Conservation (phyloP, 2,113 vertebrate genomes). For the Pungitius pungitius region DNA sequence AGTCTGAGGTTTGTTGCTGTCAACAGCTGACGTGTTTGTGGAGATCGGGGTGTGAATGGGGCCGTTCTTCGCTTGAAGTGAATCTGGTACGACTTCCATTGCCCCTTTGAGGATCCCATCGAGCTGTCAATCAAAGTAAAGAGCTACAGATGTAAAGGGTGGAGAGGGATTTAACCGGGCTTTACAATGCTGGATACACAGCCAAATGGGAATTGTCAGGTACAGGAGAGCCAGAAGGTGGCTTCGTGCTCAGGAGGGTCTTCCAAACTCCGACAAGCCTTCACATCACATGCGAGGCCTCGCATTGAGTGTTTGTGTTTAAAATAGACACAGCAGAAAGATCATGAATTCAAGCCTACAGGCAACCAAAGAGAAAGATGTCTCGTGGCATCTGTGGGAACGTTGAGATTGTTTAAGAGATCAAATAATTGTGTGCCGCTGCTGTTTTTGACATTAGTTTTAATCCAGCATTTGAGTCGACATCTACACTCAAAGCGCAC, state of each 20-base stretch:
- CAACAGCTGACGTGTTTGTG: conserved; percentile 49
- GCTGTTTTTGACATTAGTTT: conserved; percentile 30
- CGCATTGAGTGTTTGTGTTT: conserved; percentile 36
- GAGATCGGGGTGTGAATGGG: conserved; percentile 44
- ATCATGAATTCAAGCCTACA: conserved; percentile 41
- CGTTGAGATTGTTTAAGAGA: conserved; percentile 27
- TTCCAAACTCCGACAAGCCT: conserved; percentile 47
- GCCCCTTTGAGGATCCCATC: conserved; percentile 45
- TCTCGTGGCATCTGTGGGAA: conserved; percentile 35
- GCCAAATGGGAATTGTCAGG: conserved; percentile 57
- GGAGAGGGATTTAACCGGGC: conserved; percentile 48
- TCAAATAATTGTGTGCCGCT: conserved; percentile 24
- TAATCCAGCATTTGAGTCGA: conserved; percentile 17
- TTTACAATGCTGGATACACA: conserved; percentile 42
- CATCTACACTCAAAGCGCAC: conserved; percentile 24
- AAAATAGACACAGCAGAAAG: conserved; percentile 45
- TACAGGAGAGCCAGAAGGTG: conserved; percentile 49
- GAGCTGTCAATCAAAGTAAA: conserved; percentile 64
- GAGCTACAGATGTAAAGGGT: conserved; percentile 64
- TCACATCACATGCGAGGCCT: conserved; percentile 39
- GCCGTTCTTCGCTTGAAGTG: conserved; percentile 16
- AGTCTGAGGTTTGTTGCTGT: conserved; percentile 53
- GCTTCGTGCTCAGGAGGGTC: conserved; percentile 62
- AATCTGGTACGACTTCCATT: conserved; percentile 45
- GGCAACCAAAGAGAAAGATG: conserved; percentile 18